A percentile compares a stretch with the other conserved stretches of the same genome.
Conservation (phyloP, 2,888 invertebrate species). For the Gibbula magus region DNA sequence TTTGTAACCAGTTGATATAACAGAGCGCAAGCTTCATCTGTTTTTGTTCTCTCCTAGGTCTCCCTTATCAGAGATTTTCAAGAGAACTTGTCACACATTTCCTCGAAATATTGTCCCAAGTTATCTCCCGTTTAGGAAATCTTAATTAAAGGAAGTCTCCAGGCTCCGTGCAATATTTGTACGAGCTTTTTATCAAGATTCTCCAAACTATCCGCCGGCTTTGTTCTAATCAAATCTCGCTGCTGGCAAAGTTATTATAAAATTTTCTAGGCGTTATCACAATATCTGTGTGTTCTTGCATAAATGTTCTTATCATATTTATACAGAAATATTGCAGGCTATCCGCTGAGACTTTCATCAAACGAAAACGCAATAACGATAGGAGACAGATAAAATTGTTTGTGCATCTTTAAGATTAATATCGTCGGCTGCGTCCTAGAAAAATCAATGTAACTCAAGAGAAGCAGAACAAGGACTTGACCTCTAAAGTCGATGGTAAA, state of each 20-base stretch:
- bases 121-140: no score
- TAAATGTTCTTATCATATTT: neutral
- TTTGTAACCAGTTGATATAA: no score
- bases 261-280: neutral
- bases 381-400: neutral
- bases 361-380: conserved; percentile 6
- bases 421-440: neutral
- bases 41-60: no score
- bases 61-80: no score
- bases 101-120: no score
- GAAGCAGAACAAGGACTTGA: neutral
- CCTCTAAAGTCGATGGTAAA: neutral
- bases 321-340: neutral
- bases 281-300: neutral
- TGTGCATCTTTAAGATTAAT: conserved; percentile 21
- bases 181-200: no score
- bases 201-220: neutral
- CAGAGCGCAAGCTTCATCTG: no score
- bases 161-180: no score
- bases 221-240: neutral
- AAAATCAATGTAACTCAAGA: conserved; percentile 2
- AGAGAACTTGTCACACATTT: no score
- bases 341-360: conserved; percentile 1
- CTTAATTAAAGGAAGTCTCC: no score
- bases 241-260: neutral